Percentiles rank a stretch among this genome's conserved stretches.
These are phyloP conservation scores for Cyanistes caeruleus DNA, from an alignment of 2,113 vertebrate genomes.

Conservation along the genomic window DNA sequence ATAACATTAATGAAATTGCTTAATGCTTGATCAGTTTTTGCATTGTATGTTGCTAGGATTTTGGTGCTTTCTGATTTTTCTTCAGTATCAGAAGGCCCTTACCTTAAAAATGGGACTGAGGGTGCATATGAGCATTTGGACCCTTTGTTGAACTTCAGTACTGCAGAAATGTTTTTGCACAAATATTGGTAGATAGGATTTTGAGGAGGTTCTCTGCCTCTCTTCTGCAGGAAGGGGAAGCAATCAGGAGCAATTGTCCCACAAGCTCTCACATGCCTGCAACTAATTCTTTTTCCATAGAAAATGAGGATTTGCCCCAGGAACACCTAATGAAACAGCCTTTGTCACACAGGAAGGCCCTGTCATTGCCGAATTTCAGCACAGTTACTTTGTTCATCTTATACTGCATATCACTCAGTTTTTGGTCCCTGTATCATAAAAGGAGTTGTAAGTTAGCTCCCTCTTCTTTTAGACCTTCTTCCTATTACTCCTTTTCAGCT, in stretches of 20 bases:
- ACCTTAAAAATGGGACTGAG: not conserved
- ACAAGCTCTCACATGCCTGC: not conserved
- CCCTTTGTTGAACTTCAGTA: not conserved
- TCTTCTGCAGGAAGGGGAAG: not conserved
- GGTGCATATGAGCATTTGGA: not conserved
- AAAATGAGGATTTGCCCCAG: not conserved
- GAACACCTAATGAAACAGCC: not conserved
- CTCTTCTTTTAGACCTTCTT: not conserved
- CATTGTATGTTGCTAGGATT: not conserved
- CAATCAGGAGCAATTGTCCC: not conserved
- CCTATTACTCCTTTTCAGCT: not conserved
- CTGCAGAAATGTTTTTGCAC: not conserved
- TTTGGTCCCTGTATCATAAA: not conserved
- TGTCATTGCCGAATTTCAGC: not conserved
- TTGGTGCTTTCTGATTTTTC: not conserved
- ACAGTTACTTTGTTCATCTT: not conserved
- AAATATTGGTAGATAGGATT: accelerated
- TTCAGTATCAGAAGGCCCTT: not conserved
- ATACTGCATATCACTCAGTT: not conserved
- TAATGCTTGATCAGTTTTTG: conserved; percentile 4
- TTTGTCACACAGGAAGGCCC: not conserved
- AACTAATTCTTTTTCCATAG: not conserved
- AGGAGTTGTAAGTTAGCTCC: not conserved
- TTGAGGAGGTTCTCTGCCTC: not conserved
- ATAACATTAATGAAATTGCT: not conserved